phyloP scores from a whole-genome alignment of 2,797 vertebrate species.

The Bradypodion pumilum region DNA sequence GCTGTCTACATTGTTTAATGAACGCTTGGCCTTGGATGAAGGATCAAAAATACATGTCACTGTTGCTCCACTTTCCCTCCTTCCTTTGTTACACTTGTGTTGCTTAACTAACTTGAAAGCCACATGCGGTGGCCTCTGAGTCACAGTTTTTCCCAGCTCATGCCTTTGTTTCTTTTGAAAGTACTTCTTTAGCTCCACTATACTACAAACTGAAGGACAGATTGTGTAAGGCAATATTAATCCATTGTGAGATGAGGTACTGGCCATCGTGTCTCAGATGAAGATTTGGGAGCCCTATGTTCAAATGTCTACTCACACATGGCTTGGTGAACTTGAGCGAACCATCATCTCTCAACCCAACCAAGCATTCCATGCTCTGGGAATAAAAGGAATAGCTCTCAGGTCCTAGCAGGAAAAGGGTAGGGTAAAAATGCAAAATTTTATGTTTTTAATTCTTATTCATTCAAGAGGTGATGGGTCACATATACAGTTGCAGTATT shows the following conservation, averaged over 20 bases:
- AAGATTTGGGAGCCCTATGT: too few species aligned
- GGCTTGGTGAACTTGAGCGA: too few species aligned
- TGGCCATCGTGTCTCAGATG: neutral
- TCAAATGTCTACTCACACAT: too few species aligned
- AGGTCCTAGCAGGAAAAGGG: too few species aligned
- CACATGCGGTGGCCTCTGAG: neutral
- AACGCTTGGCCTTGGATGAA: neutral
- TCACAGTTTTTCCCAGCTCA: neutral
- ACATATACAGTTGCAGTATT: too few species aligned
- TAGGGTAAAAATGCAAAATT: too few species aligned
- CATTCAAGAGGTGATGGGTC: too few species aligned
- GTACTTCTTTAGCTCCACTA: neutral
- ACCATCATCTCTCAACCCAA: too few species aligned
- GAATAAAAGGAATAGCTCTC: too few species aligned
- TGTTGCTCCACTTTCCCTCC: neutral
- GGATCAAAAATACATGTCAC: neutral
- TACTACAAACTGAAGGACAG: neutral
- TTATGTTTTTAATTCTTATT: too few species aligned
- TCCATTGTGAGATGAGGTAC: neutral
- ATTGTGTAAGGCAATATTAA: neutral
- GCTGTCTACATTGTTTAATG: neutral
- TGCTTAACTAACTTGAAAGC: neutral
- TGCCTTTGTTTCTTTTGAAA: neutral
- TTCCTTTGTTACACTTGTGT: neutral
- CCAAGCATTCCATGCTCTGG: too few species aligned